Base-by-base conservation (phyloP, 2,797 vertebrate genomes). In the Sparus aurata region DNA sequence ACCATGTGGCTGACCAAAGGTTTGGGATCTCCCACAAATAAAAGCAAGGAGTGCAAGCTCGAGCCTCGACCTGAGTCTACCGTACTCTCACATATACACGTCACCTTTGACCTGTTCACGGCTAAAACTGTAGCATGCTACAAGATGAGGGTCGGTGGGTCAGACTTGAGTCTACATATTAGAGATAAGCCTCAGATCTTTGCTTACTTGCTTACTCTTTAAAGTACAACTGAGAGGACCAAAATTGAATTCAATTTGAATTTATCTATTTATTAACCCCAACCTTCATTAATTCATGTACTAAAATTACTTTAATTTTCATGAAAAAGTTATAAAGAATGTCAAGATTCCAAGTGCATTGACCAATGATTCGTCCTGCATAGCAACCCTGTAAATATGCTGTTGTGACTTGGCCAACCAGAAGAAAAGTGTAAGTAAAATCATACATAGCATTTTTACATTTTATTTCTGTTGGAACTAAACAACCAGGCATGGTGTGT, bases 1-100 rank as follows among this genome's bases (percentile, higher is more conserved):
- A 73, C 58, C 73, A 79, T 82, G 67, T 68, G 76, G 58, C 57
- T 55, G 81, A 69, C 76, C 45, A 61, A 59, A 66, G 75, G 25
- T 77, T 65, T 22, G 54, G 61, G 79, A 46, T 78, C 45, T 83
- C 61, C 57, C 58, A 58, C 52, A 68, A 41, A 74, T 77, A 66
- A 84, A 77, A 76, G 30, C 47, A 49, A 20, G 7, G 15, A 61
- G 63, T 34, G 27, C 61, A 71, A 71, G 64, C 58, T 8, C 15
- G 12, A 65, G 13, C 52, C 46, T 60, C 12, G 8, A 52, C 52
- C 41, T 23, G 30, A 69, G 46, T 62, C 25, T 58, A 41, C 50
- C 64, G 49, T n/a, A 11, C 17, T 38, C 43, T 58, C 16, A 3
- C 52, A 47, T 38, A 43, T 12, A 61, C 34, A 43, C 0, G 1